Evolutionary conservation across 2,113 vertebrate species (phyloP), one percentile per base, ranked within the genome.

Genomic region (Scophthalmus maximus): DNA sequence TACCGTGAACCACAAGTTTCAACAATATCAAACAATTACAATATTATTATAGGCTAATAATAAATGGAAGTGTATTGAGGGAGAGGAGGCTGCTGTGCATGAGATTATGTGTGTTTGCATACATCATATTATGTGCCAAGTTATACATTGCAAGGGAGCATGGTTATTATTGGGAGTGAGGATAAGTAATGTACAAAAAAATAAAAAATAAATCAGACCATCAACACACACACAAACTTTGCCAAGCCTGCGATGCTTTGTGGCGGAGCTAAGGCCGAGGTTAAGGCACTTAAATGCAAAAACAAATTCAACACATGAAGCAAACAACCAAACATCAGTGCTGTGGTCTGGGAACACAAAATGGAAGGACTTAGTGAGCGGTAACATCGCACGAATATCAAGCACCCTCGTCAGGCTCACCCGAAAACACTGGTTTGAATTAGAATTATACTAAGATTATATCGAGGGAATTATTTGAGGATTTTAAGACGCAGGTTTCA

Each of bases 231-330:
- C 76, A 76, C 58, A 71, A 59, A 68, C 58, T 71, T 36, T 68
- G 66, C 76, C 61, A 84, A 68, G 66, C 80, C 77, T 79, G 65
- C 32, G 57, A 78, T 74, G 74, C 67, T 79, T 81, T 71, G 78
- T 56, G 78, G 79, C 49, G 63, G 79, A 81, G 83, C 81, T 84
- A 85, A 84, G 87, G 86, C 84, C 69, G 29, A 70, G 82, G 82
- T 84, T 92, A 92, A 92, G 91, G 91, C 91, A 92, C 91, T 92
- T 92, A 81, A 87, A 90, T 83, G 84, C 67, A 66, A 78, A 86
- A 71, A 79, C 47, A 69, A 76, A 78, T 42, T 61, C 10, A 72
- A 84, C 70, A 40, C 46, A 55, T 46, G 52, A 75, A 57, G 23
- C 20, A 49, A 69, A 75, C 18, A 65, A 68, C 17, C 47, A 26